Conservation (phyloP, 2,113 vertebrate species). For the Psephotus haematonotus region DNA sequence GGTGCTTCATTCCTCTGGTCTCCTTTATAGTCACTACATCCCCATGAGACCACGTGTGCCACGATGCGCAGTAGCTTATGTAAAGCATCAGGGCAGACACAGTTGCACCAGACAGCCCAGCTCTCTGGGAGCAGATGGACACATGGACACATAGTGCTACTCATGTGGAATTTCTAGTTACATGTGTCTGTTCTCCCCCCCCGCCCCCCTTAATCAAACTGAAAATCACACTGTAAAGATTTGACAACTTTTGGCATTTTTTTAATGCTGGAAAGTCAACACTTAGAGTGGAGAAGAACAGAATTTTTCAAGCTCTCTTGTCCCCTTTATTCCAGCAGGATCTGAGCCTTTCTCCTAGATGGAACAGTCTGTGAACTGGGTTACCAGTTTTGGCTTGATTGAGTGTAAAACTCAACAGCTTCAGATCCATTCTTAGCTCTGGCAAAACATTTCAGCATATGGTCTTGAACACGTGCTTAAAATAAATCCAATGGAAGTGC, state of each 20-base stretch:
- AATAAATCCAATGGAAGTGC: not conserved
- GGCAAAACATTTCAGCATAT: not conserved
- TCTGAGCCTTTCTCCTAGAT: not conserved
- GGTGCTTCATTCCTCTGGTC: not conserved
- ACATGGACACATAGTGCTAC: fast-evolving
- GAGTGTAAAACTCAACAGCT: not conserved
- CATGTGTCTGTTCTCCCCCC: not conserved
- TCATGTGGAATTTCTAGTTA: not conserved
- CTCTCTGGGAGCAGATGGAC: not conserved
- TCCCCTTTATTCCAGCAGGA: not conserved
- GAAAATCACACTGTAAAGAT: not conserved
- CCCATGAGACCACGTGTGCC: fast-evolving
- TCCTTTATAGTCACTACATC: fast-evolving
- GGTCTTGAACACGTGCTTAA: not conserved
- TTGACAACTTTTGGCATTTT: not conserved
- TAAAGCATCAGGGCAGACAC: not conserved
- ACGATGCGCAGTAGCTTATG: fast-evolving
- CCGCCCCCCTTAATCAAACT: not conserved
- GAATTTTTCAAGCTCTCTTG: not conserved
- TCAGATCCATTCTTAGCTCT: not conserved
- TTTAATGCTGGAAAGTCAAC: not conserved
- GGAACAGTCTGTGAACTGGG: not conserved
- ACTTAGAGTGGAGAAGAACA: not conserved
- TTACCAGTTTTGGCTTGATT: not conserved
- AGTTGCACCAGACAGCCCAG: not conserved